Conservation (phyloP, 2,113 vertebrate species). For the Macaca mulatta region DNA sequence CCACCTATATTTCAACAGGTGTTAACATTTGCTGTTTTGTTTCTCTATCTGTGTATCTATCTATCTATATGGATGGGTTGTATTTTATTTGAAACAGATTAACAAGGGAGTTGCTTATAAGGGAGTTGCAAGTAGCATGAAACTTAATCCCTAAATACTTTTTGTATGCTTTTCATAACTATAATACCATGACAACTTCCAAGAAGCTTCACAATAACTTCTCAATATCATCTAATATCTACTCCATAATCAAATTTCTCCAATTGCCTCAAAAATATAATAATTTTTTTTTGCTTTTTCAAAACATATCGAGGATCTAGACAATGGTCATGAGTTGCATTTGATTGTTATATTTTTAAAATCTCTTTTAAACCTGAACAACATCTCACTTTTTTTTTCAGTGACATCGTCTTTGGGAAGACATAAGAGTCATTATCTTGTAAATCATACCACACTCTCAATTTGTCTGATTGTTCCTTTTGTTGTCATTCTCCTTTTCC, state of each 20-base stretch:
- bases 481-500: no score
- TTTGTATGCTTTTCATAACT: not conserved
- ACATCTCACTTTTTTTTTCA: not conserved
- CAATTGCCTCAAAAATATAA: not conserved
- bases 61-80: not conserved
- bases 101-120: not conserved
- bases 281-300: not conserved
- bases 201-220: not conserved
- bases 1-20: not conserved
- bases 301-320: not conserved
- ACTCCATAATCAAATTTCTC: not conserved
- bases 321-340: not conserved
- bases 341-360: not conserved
- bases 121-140: not conserved
- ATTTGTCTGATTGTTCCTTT: not conserved
- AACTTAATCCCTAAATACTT: not conserved
- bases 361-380: not conserved
- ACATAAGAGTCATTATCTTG: not conserved
- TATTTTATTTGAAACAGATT: not conserved
- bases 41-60: not conserved
- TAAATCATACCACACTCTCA: no score
- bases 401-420: not conserved
- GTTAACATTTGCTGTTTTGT: not conserved
- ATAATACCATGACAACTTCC: not conserved
- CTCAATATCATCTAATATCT: not conserved